These are phyloP conservation scores for Macquaria ambigua DNA, from an alignment of 2,113 vertebrate genomes.

Conservation along the genomic window DNA sequence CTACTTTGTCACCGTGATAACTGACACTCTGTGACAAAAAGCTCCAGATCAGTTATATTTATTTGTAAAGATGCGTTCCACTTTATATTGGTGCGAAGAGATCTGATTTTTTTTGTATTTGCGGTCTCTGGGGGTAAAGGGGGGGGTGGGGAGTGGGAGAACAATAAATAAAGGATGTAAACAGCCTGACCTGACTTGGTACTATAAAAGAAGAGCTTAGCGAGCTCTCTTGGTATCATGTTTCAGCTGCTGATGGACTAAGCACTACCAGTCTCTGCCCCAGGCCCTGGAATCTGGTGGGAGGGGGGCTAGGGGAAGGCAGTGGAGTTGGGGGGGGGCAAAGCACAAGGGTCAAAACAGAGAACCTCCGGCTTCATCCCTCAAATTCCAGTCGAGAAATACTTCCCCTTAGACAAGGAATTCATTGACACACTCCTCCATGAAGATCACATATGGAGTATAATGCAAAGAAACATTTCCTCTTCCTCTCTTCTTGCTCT, in stretches of 20 bases:
- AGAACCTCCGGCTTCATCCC: constrained; percentile 78
- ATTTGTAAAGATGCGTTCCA: constrained; percentile 6
- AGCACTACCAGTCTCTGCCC: constrained; percentile 81
- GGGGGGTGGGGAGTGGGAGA: not conserved
- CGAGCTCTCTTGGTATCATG: constrained; percentile 71
- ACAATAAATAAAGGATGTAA: constrained; percentile 79
- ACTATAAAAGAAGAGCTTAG: constrained; percentile 78
- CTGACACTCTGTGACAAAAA: not conserved
- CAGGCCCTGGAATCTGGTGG: constrained; percentile 80
- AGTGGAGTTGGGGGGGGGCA: constrained; percentile 14
- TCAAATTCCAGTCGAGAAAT: constrained; percentile 75
- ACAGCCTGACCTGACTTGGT: constrained; percentile 74
- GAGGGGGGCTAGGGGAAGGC: constrained; percentile 49
- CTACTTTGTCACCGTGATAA: constrained; percentile 19
- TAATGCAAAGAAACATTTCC: constrained; percentile 58
- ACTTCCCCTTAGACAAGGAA: constrained; percentile 65
- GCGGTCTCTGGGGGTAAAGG: constrained; percentile 39
- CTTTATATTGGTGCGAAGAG: not conserved
- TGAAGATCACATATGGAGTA: constrained; percentile 63
- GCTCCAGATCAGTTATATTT: not conserved
- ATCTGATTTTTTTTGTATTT: constrained; percentile 18
- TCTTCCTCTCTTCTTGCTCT: constrained; percentile 40
- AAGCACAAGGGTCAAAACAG: constrained; percentile 71
- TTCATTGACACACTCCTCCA: constrained; percentile 62
- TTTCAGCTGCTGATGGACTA: constrained; percentile 82